Conservation (phyloP, 2,113 vertebrate species). For the Lamprotornis superbus region DNA sequence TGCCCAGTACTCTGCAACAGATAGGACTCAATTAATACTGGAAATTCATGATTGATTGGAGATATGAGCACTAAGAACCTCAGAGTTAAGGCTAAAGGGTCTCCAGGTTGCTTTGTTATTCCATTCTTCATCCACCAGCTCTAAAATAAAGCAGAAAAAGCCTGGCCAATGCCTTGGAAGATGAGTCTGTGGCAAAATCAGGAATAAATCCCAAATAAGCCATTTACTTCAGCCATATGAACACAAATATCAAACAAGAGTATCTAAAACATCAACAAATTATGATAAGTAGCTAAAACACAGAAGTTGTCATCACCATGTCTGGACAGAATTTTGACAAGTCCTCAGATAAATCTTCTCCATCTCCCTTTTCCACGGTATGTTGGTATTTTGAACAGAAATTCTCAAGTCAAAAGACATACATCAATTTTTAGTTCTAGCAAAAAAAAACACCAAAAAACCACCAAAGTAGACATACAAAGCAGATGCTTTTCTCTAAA, state of each 20-base stretch:
- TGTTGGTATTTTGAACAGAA: conserved; percentile 59
- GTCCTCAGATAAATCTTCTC: conserved; percentile 49
- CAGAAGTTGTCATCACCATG: conserved; percentile 67
- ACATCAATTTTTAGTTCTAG: conserved; percentile 60
- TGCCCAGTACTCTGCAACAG: background rate
- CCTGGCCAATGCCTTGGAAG: background rate
- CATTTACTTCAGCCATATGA: conserved; percentile 40
- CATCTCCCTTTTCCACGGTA: conserved; percentile 35
- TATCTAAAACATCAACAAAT: conserved; percentile 64
- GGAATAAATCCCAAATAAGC: conserved; percentile 12
- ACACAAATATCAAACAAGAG: conserved; percentile 61
- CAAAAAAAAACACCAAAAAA: background rate
- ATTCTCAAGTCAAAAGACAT: conserved; percentile 56
- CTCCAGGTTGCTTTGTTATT: background rate
- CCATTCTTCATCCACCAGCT: background rate
- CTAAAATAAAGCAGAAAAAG: background rate
- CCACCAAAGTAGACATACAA: background rate
- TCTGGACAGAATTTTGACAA: conserved; percentile 68
- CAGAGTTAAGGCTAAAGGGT: background rate
- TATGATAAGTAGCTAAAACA: conserved; percentile 61
- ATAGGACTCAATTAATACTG: background rate
- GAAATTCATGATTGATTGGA: background rate
- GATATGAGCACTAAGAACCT: background rate
- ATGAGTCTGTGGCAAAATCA: background rate
- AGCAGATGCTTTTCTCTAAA: conserved; percentile 23